Percentiles rank a stretch among this genome's conserved stretches.
These are phyloP conservation scores for Pomacea canaliculata DNA, from an alignment of 2,888 invertebrate genomes.

Conservation along the genomic window DNA sequence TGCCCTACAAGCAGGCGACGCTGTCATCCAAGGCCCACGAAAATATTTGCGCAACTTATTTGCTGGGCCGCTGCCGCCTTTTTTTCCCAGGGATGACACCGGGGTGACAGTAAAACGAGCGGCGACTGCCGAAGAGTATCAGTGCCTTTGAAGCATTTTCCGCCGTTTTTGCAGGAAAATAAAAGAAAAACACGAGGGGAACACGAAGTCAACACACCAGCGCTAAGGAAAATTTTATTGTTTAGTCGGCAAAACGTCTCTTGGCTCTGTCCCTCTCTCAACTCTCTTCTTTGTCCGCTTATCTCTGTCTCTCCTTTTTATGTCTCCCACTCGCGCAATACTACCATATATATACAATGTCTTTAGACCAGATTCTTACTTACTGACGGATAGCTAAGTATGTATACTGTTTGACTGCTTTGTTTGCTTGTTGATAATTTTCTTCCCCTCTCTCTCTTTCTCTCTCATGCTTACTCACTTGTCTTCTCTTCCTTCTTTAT, in stretches of 20 bases:
- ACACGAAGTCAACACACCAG: neutral
- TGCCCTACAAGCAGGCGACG: neutral
- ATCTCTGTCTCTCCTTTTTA: no score
- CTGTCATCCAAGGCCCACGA: conserved; percentile 2
- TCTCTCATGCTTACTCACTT: no score
- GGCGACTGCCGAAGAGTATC: neutral
- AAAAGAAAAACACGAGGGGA: neutral
- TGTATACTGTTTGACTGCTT: no score
- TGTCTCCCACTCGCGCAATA: no score
- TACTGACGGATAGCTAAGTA: no score
- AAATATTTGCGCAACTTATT: conserved; percentile 15
- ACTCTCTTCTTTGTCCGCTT: no score
- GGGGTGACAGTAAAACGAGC: neutral
- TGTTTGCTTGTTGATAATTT: no score
- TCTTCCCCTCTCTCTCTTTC: no score
- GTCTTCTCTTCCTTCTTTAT: no score
- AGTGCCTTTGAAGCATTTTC: neutral
- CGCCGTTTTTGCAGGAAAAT: neutral
- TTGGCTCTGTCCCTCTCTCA: neutral
- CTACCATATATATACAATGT: no score
- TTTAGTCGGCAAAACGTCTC: neutral
- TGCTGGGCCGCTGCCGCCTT: neutral
- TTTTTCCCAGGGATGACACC: neutral
- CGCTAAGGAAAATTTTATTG: neutral
- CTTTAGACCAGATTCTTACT: no score